Base-by-base conservation (phyloP, 2,888 invertebrate species). In the Cepaea hortensis region DNA sequence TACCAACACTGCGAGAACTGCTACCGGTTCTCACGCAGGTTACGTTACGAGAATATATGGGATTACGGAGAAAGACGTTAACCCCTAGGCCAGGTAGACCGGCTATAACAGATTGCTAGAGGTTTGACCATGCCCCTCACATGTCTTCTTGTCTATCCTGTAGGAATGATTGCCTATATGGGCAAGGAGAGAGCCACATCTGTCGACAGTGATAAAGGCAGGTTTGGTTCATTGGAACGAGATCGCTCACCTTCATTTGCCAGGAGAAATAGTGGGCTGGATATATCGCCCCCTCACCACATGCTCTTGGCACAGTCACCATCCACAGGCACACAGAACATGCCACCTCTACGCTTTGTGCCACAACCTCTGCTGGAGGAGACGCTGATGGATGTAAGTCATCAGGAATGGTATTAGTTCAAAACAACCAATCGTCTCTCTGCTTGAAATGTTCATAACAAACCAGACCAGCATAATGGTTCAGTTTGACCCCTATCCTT, bases 321-420 rank as follows among this genome's bases (percentile, higher is more conserved):
- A 1, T 83, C 88, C 18, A n/a, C 70, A 3, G 73, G 72, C 3
- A 85, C 89, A 3, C 90, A 91, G 90, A 95, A 95, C 81, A 94
- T 94, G 15, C 96, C 96, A 46, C 95, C 96, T 89, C 96, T 96
- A 91, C 65, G 83, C 6, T 97, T 97, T 95, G 96, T 97, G 93
- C 97, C 98, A 35, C 98, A 98, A 20, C 98, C 98, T 94, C 95
- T 99, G 92, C 97, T 98, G 85, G 98, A 98, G 95, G 99, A 99
- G 95, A 98, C 98, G 23, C 96, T 99, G 81, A 96, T 99, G 93
- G 98, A 98, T 94, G 97, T 96, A 92, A 94, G 95, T 91, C 11
- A 6, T 55, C 11, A 55, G 55, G 11, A 11, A 9, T 55, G 55
- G 11, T 55, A 55, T 55, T 35, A 55, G 11, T 11, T 55, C 7